These are phyloP conservation scores for Nebria ingens DNA, from an alignment of 1,140 invertebrate genomes.

Conservation along the genomic window DNA sequence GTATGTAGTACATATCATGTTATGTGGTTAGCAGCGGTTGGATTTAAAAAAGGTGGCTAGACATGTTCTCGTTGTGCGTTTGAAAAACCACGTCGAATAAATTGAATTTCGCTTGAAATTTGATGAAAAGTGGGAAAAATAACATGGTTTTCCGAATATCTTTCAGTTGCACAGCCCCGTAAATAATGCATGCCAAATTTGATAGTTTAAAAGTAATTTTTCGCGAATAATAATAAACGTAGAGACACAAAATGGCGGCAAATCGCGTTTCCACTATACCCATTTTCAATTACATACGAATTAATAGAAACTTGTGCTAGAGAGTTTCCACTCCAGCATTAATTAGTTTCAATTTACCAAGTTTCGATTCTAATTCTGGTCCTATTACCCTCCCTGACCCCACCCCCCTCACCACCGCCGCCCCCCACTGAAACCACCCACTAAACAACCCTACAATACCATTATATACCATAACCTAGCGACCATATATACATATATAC, in stretches of 20 bases:
- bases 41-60: not conserved
- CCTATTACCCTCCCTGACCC: not conserved
- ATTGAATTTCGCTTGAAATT: not conserved
- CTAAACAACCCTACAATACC: too few relatives aligned
- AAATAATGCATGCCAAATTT: too few relatives aligned
- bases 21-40: too few relatives aligned
- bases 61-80: not conserved
- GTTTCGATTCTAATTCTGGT: slow-evolving; percentile 9
- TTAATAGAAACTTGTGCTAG: not conserved
- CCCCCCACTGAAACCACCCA: too few relatives aligned
- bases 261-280: not conserved
- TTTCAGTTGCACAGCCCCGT: too few relatives aligned
- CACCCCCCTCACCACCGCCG: not conserved
- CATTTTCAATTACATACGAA: slow-evolving; percentile 3
- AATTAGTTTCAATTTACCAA: slow-evolving; percentile 9
- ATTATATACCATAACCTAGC: too few relatives aligned
- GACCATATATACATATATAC: too few relatives aligned
- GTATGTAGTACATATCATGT: too few relatives aligned
- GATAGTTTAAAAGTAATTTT: too few relatives aligned
- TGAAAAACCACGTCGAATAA: not conserved
- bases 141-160: not conserved
- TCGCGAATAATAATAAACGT: too few relatives aligned
- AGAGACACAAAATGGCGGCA: not conserved
- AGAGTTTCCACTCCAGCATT: too few relatives aligned
- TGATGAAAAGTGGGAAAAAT: not conserved